These are phyloP conservation scores for Phyllotis vaccarum DNA, from an alignment of 2,797 vertebrate species.

Conservation along the genomic window DNA sequence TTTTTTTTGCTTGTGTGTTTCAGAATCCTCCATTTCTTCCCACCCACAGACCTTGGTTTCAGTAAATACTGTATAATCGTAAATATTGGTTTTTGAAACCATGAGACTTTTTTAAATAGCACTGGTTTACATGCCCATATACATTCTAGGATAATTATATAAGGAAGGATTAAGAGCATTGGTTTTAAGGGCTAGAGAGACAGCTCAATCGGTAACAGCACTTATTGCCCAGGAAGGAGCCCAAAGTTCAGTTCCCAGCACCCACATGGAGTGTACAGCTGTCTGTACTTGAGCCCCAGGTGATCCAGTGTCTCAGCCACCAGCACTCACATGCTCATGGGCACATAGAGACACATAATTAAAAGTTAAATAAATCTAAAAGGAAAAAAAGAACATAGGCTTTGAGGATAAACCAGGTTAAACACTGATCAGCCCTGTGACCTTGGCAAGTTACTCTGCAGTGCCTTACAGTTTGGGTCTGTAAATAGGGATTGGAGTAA, in stretches of 20 bases:
- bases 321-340: background rate
- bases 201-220: background rate
- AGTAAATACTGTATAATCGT: constrained; percentile 49
- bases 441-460: background rate
- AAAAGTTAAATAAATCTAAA: background rate
- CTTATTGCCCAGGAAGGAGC: background rate
- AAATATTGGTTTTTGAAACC: constrained; percentile 44
- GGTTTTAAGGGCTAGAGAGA: background rate
- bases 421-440: background rate
- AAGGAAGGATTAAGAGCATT: background rate
- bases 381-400: background rate
- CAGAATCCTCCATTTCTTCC: constrained; percentile 58
- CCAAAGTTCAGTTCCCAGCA: background rate
- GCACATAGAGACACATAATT: background rate
- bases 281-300: background rate
- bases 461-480: background rate
- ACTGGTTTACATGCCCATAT: background rate
- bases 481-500: background rate
- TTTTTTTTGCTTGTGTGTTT: constrained; percentile 38
- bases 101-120: background rate
- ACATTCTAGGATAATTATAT: background rate
- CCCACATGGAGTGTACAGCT: background rate
- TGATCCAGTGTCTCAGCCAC: background rate
- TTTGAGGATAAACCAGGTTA: background rate
- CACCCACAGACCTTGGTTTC: constrained; percentile 34